Conservation (phyloP, 2,888 invertebrate species). For the Sialis fuliginosa region DNA sequence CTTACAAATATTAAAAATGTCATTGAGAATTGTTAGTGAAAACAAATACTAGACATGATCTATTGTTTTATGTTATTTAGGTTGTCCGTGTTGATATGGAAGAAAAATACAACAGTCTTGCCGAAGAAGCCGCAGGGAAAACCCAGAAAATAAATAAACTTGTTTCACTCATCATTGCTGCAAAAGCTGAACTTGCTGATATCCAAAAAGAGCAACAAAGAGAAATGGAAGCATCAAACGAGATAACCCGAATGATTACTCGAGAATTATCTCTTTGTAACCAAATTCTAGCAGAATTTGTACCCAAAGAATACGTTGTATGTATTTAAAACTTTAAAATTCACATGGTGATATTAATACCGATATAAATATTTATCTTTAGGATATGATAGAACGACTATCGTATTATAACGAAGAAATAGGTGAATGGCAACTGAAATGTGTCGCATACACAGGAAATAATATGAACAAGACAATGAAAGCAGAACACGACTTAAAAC, state of each 20-base stretch:
- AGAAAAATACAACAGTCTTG: slow-evolving; percentile 83
- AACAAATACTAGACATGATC: no score
- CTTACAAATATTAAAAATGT: no score
- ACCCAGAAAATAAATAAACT: slow-evolving; percentile 84
- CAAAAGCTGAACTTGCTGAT: slow-evolving; percentile 69
- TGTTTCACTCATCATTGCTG: slow-evolving; percentile 70
- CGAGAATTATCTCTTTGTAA: slow-evolving; percentile 84
- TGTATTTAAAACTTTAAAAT: slow-evolving; percentile 6
- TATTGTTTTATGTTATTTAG: slow-evolving; percentile 19
- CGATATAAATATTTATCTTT: slow-evolving; percentile 10
- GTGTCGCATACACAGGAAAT: slow-evolving; percentile 97
- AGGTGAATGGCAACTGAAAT: slow-evolving; percentile 95
- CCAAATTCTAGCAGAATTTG: slow-evolving; percentile 78
- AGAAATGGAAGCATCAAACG: slow-evolving; percentile 90
- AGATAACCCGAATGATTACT: slow-evolving; percentile 78
- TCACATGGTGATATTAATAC: neutral
- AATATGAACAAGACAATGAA: slow-evolving; percentile 66
- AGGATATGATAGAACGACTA: slow-evolving; percentile 78
- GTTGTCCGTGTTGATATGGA: slow-evolving; percentile 87
- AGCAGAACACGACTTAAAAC: neutral
- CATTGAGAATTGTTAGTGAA: no score
- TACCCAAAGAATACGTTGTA: slow-evolving; percentile 86
- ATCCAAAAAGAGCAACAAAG: slow-evolving; percentile 88
- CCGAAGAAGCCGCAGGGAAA: slow-evolving; percentile 88
- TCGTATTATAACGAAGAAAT: slow-evolving; percentile 97